Base-by-base conservation (phyloP, 2,888 invertebrate species). In the Tipula unca region DNA sequence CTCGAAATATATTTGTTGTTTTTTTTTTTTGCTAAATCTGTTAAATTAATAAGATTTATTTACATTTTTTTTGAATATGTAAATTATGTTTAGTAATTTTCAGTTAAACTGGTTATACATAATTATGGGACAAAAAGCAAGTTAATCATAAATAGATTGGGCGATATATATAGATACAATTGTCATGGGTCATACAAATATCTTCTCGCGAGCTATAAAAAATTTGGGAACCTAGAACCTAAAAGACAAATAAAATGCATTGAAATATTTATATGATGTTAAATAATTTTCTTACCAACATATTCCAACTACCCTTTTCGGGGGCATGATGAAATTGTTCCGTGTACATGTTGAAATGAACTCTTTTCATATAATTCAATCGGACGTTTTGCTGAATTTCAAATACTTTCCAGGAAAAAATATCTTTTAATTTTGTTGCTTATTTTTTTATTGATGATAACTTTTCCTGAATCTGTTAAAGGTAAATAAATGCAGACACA, bases 291-390 rank as follows among this genome's bases (percentile, higher is more conserved):
- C 83, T 83, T 83, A 83, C 83, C 83, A 83, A 32, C 83, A 83
- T 29, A 83, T 83, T 83, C 83, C 83, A 83, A 83, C 20, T 84
- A 36, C 25, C 84, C 36, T 20, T 84, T 20, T 84, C 84, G 1
- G 84, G 84, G 17, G 14, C 36, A 14, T 39, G 36, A 36, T 84
- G 32, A 36, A 84, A 36, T 39, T 36, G 84, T 36, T 84, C 84
- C 5, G 84, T 39, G 20, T 84, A 36, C 84, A 84, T 84, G 36
- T 39, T 84, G 84, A 84, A 84, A 36, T 84, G 84, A 84, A 84
- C 84, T 84, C 20, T 84, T 84, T 84, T 84, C 84, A 84, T 84
- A 83, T 17, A 83, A 83, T 29, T 83, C 1, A 25, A 69, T 25
- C 25, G 20, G 69, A 69, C 69, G 69, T 69, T 69, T 32, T 4